These are phyloP conservation scores for Tragelaphus strepsiceros DNA, from an alignment of 2,113 vertebrate species.

Conservation along the genomic window DNA sequence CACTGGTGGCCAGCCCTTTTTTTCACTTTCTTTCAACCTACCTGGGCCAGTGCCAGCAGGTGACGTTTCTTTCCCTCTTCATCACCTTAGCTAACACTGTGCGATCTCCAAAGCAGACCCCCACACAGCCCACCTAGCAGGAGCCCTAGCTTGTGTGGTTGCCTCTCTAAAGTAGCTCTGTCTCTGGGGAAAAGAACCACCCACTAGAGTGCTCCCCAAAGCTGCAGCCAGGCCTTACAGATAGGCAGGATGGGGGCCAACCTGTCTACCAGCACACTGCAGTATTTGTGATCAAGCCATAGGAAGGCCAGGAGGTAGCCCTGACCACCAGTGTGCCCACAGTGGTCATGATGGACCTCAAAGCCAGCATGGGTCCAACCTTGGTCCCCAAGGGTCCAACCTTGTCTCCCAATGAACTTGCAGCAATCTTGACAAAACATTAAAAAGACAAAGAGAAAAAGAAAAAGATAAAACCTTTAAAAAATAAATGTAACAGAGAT, in stretches of 20 bases:
- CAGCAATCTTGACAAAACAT: neutral
- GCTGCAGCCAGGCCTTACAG: neutral
- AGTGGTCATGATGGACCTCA: neutral
- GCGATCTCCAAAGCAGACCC: neutral
- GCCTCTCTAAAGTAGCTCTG: neutral
- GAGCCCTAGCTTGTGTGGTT: neutral
- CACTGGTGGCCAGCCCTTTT: neutral
- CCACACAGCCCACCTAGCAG: neutral
- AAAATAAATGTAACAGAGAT: neutral
- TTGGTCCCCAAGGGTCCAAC: neutral
- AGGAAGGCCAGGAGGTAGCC: neutral
- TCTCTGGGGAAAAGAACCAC: neutral
- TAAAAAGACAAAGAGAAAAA: neutral
- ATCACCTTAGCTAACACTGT: neutral
- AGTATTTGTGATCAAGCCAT: neutral
- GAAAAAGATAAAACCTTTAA: neutral
- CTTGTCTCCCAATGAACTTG: neutral
- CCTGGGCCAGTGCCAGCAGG: neutral
- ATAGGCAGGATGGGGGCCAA: neutral
- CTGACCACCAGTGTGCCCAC: neutral
- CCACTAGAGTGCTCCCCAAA: neutral
- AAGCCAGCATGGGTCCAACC: neutral
- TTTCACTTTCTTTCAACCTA: too few species aligned
- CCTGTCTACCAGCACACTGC: neutral
- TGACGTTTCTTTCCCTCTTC: neutral